Base-by-base conservation (phyloP, 2,113 vertebrate genomes). In the Macquaria ambigua region DNA sequence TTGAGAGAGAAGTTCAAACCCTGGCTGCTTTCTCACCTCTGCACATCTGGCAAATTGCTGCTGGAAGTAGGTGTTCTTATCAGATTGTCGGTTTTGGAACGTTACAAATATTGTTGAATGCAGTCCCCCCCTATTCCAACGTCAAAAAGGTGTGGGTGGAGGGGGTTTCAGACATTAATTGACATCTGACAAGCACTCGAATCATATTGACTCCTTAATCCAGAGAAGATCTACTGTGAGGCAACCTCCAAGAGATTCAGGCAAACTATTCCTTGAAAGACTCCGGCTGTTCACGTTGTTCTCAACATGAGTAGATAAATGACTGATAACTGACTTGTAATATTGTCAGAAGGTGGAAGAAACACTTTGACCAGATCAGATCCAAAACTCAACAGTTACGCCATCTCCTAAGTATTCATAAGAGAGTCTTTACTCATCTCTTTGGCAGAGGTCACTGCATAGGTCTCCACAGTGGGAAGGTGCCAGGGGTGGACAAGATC, bases 401-500 rank as follows among this genome's bases (percentile, higher is more conserved):
- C 28, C 9, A 6, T 37, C 53, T 71, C 6, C 12, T 46, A 83
- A 63, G 50, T 76, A 59, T 82, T 59, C 18, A 6, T 74, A 20
- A 79, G 34, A 71, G 34, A 77, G 31, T 50, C 20, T 37, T 39
- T 43, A 56, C 64, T 87, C 55, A 63, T 88, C 53, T 87, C 46
- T 67, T 70, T 80, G 83, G 69, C 66, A 79, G 67, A 74, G 74
- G 74, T 82, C 84, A 61, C 53, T 16, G 41, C 37, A 18, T 43
- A 77, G 64, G 71, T 90, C 74, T 59, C 63, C 3, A 41, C 58
- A 56, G n/a, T 71, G 64, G 53, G 15, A 79, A 81, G 59, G 66
- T 83, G 89, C 88, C 91, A 89, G 77, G 9, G 82, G 85, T 88
- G 85, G 91, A 92, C 83, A 67, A 84, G 90, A 93, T 91, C 28